A percentile compares a stretch with the other conserved stretches of the same genome.
phyloP scores from a whole-genome alignment of 2,888 invertebrate genomes.

The Sicus ferrugineus region DNA sequence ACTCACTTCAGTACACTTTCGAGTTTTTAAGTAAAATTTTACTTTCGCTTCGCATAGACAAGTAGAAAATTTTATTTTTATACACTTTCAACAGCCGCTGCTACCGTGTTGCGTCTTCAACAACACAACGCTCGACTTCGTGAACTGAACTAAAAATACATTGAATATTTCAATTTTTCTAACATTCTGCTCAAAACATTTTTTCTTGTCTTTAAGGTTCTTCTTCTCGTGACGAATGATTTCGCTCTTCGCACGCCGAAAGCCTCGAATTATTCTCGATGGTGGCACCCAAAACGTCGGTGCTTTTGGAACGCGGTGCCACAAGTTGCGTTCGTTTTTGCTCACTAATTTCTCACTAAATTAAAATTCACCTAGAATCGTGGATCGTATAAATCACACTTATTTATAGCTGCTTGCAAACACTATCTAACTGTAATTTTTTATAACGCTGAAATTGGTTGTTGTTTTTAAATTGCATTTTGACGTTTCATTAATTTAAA shows the following conservation, averaged over 20 bases:
- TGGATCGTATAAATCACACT: too few species aligned
- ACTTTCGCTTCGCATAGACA: background rate
- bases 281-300: background rate
- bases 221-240: background rate
- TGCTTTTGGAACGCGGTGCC: background rate
- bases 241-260: background rate
- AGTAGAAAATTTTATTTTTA: background rate
- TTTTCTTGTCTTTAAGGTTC: background rate
- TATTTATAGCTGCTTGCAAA: too few species aligned
- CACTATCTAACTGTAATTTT: too few species aligned
- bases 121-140: slow-evolving; percentile 5
- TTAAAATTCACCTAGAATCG: too few species aligned
- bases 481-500: too few species aligned
- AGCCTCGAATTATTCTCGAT: background rate
- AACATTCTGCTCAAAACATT: slow-evolving; percentile 18
- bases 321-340: too few species aligned
- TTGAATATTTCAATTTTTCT: slow-evolving; percentile 23
- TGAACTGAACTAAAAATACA: slow-evolving; percentile 26
- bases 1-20: background rate
- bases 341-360: too few species aligned
- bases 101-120: background rate
- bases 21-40: background rate
- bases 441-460: too few species aligned
- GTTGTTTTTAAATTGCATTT: too few species aligned
- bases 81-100: background rate